Conservation (phyloP, 2,113 vertebrate genomes). For the Physeter macrocephalus region DNA sequence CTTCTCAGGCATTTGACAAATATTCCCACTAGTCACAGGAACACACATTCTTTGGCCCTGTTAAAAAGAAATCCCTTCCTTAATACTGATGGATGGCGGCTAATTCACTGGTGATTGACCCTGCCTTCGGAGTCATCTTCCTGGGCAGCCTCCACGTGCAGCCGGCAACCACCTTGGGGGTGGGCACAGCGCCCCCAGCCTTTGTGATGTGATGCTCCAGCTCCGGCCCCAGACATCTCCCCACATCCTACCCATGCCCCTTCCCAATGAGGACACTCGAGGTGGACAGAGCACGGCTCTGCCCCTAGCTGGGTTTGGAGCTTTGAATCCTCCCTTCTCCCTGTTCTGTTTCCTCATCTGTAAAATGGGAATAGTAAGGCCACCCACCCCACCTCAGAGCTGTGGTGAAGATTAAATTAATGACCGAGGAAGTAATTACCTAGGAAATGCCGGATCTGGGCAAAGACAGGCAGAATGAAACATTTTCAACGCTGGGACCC, state of each 20-base stretch:
- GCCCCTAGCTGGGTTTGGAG: background rate
- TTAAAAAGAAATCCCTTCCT: conserved; percentile 46
- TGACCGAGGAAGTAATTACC: background rate
- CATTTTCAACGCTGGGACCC: background rate
- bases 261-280: background rate
- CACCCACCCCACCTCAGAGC: background rate
- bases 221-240: background rate
- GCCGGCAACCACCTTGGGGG: background rate
- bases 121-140: background rate
- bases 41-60: conserved; percentile 13
- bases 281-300: background rate
- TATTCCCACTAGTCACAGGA: conserved; percentile 11
- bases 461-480: background rate
- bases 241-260: no score
- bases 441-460: background rate
- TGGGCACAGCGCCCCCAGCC: background rate
- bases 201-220: background rate
- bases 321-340: background rate
- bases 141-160: background rate
- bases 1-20: conserved; percentile 44
- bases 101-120: conserved; percentile 9
- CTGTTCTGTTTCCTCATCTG: background rate
- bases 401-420: background rate
- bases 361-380: background rate
- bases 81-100: background rate